Percentiles rank a stretch among this genome's conserved stretches.
Evolutionary conservation across 2,888 invertebrate species (phyloP).

Genomic region (Acrobasis repandana): DNA sequence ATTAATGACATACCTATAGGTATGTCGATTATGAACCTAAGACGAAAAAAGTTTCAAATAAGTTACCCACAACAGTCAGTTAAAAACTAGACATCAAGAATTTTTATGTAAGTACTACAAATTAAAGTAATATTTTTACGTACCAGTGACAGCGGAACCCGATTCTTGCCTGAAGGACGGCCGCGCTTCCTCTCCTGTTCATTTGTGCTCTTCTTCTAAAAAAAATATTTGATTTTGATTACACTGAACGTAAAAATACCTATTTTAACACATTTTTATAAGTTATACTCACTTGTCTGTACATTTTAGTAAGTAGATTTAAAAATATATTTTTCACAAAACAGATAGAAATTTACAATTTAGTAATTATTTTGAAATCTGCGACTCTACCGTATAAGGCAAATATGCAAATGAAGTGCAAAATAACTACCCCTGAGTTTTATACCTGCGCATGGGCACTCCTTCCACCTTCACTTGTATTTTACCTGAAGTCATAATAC

Average conservation of each 20-base stretch:
- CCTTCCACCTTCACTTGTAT: neutral
- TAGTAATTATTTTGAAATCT: neutral
- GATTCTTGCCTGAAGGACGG: slow-evolving; percentile 49
- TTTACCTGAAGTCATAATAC: too few relatives aligned
- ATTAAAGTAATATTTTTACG: slow-evolving; percentile 25
- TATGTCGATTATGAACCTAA: too few relatives aligned
- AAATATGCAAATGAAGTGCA: neutral
- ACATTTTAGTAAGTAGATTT: neutral
- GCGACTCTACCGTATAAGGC: neutral
- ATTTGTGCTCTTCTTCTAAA: neutral
- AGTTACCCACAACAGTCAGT: neutral
- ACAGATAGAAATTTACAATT: neutral
- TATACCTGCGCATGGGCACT: neutral
- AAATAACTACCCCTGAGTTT: neutral
- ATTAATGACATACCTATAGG: too few relatives aligned
- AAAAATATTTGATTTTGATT: neutral
- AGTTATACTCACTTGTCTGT: neutral
- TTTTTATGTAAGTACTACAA: too few relatives aligned
- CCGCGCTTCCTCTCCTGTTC: slow-evolving; percentile 37
- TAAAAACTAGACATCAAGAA: neutral
- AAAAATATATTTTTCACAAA: neutral
- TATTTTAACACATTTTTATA: neutral
- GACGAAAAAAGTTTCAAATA: too few relatives aligned
- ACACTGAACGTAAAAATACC: neutral
- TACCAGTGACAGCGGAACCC: slow-evolving; percentile 49